Percentiles rank a stretch among this genome's conserved stretches.
phyloP scores from a whole-genome alignment of 2,888 invertebrate species.

The Gibbula magus region DNA sequence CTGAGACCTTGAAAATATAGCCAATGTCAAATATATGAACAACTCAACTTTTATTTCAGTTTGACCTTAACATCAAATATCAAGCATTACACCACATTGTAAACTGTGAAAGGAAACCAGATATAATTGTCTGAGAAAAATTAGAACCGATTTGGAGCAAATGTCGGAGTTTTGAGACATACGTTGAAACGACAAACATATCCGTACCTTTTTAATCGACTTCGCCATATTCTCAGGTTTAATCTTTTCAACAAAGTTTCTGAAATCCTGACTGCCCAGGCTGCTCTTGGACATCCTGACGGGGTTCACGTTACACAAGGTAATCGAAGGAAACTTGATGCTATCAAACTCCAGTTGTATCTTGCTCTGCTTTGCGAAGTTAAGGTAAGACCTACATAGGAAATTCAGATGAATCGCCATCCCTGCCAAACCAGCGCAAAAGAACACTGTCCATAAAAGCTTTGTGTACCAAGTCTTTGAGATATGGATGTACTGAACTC shows the following conservation, averaged over 20 bases:
- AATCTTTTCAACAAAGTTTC: background rate
- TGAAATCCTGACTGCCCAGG: slow-evolving; percentile 6
- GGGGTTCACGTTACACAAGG: slow-evolving; percentile 42
- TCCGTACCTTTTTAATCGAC: background rate
- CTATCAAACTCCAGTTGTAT: slow-evolving; percentile 33
- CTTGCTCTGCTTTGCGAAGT: slow-evolving; percentile 45
- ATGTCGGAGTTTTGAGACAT: too few species aligned
- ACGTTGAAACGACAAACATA: too few species aligned
- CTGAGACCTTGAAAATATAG: too few species aligned
- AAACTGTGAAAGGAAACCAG: too few species aligned
- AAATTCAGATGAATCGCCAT: slow-evolving; percentile 51
- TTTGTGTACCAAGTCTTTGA: slow-evolving; percentile 46
- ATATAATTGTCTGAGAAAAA: too few species aligned
- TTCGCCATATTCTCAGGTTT: background rate
- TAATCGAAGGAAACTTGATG: slow-evolving; percentile 39
- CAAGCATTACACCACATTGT: too few species aligned
- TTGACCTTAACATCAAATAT: too few species aligned
- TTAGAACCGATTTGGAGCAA: too few species aligned
- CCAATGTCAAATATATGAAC: too few species aligned
- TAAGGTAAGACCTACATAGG: slow-evolving; percentile 43
- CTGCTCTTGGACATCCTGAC: slow-evolving; percentile 23
- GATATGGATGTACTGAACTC: slow-evolving; percentile 52
- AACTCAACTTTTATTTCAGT: too few species aligned
- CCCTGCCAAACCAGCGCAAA: slow-evolving; percentile 39
- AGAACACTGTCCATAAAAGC: slow-evolving; percentile 47